These are phyloP conservation scores for Phataginus tetradactyla DNA, from an alignment of 2,797 vertebrate genomes.

Conservation along the genomic window DNA sequence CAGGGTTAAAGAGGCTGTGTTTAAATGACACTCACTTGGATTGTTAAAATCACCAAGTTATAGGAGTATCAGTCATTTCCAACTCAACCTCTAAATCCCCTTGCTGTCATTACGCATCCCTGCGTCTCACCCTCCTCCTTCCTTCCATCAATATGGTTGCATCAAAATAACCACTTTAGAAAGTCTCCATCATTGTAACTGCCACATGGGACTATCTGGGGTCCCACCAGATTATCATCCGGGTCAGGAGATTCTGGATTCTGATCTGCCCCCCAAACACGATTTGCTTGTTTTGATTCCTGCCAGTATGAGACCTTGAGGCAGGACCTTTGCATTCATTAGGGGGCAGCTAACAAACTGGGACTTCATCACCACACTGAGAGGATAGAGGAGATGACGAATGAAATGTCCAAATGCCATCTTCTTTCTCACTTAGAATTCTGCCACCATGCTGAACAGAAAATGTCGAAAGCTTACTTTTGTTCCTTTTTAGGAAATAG, in stretches of 20 bases:
- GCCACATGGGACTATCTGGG: background rate
- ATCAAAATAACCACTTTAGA: background rate
- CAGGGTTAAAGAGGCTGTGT: background rate
- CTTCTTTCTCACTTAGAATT: conserved; percentile 8
- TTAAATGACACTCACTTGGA: background rate
- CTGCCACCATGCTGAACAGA: background rate
- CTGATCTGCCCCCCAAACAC: background rate
- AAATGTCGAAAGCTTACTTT: background rate
- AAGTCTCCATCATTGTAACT: background rate
- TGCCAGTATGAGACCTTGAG: background rate
- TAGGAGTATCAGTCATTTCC: background rate
- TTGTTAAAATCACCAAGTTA: background rate
- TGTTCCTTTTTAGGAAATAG: background rate
- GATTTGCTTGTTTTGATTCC: background rate
- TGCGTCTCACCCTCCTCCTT: background rate
- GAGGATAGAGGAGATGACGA: conserved; percentile 28
- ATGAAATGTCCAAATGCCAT: conserved; percentile 14
- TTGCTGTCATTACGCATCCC: background rate
- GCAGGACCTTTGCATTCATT: background rate
- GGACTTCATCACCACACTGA: background rate
- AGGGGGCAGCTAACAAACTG: background rate
- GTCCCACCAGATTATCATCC: background rate
- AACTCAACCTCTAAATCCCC: background rate
- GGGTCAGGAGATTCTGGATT: background rate
- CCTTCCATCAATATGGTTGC: background rate